A percentile compares a stretch with the other conserved stretches of the same genome.
Evolutionary conservation across 1,140 invertebrate species (phyloP).

Genomic region (Rhagoletis pomonella): DNA sequence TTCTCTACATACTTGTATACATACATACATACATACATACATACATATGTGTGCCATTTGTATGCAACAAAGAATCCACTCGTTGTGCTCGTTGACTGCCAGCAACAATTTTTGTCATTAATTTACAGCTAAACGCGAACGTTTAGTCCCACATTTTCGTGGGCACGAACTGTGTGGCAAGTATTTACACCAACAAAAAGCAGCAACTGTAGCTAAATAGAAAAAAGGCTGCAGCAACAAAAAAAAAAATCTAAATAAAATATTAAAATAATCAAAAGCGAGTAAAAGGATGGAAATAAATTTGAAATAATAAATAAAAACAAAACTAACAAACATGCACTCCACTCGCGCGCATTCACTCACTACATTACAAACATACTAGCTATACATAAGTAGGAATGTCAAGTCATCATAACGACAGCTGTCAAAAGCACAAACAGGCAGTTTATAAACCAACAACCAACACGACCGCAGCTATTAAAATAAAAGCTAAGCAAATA

Average conservation of each 20-base stretch:
- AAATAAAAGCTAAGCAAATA: constrained; percentile 44
- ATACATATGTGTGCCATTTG: background rate
- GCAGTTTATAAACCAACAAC: constrained; percentile 25
- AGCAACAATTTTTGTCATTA: constrained; percentile 42
- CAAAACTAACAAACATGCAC: background rate
- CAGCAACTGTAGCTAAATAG: background rate
- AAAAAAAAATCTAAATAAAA: constrained; percentile 21
- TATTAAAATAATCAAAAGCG: background rate
- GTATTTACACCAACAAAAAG: background rate
- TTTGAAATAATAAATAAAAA: background rate
- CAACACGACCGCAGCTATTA: background rate
- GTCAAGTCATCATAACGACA: constrained; percentile 48
- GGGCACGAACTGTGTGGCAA: background rate
- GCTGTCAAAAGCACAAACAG: constrained; percentile 51
- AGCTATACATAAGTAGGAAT: background rate
- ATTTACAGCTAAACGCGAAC: constrained; percentile 53
- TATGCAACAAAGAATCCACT: background rate
- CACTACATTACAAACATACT: background rate
- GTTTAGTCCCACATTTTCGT: constrained; percentile 41
- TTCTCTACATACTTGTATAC: too few species aligned
- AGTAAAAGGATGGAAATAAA: background rate
- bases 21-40: background rate
- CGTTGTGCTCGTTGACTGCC: constrained; percentile 29
- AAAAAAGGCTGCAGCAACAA: background rate
- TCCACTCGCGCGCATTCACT: background rate